Evolutionary conservation across 2,888 invertebrate species (phyloP).

Genomic region (Hemicrepidius hirtus): DNA sequence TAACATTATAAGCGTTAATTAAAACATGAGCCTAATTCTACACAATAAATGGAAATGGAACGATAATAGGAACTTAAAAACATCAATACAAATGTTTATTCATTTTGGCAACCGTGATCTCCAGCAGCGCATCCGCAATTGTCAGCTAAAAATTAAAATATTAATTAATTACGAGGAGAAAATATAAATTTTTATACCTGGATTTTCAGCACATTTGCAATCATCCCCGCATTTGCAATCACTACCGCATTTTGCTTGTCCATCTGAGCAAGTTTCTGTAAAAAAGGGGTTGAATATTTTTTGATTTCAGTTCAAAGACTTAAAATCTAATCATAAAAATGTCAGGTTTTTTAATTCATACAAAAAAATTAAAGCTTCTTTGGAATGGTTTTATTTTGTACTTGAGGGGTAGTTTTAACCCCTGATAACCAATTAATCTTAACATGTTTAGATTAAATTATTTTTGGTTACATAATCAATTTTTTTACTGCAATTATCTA

Average conservation of each 20-base stretch:
- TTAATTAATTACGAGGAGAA: constrained; percentile 30
- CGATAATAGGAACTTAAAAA: constrained; percentile 39
- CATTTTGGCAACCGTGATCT: constrained; percentile 43
- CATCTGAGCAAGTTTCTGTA: constrained; percentile 75
- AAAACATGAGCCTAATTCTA: constrained; percentile 6
- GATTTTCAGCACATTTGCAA: constrained; percentile 74
- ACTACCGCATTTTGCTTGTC: constrained; percentile 74
- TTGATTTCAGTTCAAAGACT: too few species aligned
- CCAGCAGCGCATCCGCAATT: constrained; percentile 72
- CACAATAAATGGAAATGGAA: constrained; percentile 1
- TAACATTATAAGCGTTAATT: constrained; percentile 17
- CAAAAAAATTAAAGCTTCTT: too few species aligned
- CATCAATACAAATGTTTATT: constrained; percentile 9
- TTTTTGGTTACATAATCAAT: too few species aligned
- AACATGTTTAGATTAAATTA: too few species aligned
- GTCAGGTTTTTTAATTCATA: too few species aligned
- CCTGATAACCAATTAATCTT: too few species aligned
- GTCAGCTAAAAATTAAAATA: constrained; percentile 68
- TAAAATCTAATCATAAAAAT: too few species aligned
- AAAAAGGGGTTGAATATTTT: too few species aligned
- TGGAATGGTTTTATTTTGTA: too few species aligned
- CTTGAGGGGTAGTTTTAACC: too few species aligned
- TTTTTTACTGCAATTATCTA: too few species aligned
- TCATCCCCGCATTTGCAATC: constrained; percentile 76
- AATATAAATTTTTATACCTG: constrained; percentile 52